These are phyloP conservation scores for Spodoptera frugiperda DNA, from an alignment of 1,140 invertebrate genomes.

Conservation along the genomic window DNA sequence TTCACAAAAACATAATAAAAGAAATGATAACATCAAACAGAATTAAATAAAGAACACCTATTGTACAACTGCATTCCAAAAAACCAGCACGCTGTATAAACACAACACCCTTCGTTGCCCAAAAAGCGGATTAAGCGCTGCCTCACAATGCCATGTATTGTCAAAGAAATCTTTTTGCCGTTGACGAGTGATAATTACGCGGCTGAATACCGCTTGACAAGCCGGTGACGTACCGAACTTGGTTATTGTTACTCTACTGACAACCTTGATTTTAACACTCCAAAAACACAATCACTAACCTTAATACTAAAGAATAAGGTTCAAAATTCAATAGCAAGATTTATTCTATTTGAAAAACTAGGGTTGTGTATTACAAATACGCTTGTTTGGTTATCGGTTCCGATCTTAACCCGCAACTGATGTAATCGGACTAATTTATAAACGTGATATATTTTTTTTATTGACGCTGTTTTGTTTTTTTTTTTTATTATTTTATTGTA, in stretches of 20 bases:
- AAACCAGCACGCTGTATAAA: conserved; percentile 27
- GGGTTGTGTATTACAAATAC: conserved; percentile 53
- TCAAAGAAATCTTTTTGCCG: conserved; percentile 74
- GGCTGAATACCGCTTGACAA: conserved; percentile 73
- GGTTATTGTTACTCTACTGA: conserved; percentile 42
- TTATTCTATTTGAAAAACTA: background rate
- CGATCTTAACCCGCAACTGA: conserved; percentile 55
- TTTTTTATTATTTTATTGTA: background rate
- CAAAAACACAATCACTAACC: background rate
- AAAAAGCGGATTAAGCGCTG: conserved; percentile 67
- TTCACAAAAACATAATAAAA: background rate
- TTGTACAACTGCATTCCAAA: conserved; percentile 8
- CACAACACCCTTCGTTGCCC: conserved; percentile 47
- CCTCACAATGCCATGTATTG: conserved; percentile 66
- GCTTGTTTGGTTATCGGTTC: conserved; percentile 62
- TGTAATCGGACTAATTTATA: conserved; percentile 63
- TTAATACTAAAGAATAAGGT: background rate
- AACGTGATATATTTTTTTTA: conserved; percentile 64
- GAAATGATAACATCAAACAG: conserved; percentile 14
- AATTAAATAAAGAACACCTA: conserved; percentile 8
- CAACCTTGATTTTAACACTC: conserved; percentile 15
- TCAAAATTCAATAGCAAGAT: background rate
- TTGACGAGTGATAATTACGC: conserved; percentile 77
- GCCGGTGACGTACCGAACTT: conserved; percentile 42
- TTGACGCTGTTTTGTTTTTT: conserved; percentile 47